Percentiles rank a stretch among this genome's conserved stretches.
Conservation (phyloP, 2,888 invertebrate genomes). For the Bombylius discolor region DNA sequence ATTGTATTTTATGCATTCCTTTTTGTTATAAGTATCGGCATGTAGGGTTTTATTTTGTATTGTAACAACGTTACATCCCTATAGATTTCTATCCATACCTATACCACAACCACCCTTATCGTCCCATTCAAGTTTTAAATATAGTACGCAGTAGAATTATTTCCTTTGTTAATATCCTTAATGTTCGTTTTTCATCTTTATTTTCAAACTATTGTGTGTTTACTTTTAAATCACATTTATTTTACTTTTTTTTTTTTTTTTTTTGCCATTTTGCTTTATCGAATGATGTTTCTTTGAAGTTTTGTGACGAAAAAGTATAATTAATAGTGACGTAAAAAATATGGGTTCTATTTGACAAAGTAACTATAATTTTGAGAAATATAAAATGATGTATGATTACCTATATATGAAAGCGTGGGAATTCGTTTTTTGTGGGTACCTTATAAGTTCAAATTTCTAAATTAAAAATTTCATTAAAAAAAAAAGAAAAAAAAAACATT, state of each 20-base stretch:
- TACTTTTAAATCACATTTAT: background rate
- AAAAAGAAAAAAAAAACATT: too few relatives aligned
- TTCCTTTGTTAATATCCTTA: background rate
- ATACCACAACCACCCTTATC: background rate
- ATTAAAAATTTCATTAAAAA: too few relatives aligned
- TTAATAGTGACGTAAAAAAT: background rate
- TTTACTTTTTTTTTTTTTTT: background rate
- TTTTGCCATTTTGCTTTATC: too few relatives aligned
- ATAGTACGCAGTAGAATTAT: background rate
- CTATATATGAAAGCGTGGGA: too few relatives aligned
- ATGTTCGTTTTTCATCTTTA: background rate
- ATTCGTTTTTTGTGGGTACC: too few relatives aligned
- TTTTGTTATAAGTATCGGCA: too few relatives aligned
- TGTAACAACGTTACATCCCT: background rate
- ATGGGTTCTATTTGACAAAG: background rate
- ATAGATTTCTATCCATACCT: background rate
- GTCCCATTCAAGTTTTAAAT: background rate
- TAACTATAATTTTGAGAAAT: too few relatives aligned
- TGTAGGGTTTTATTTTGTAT: background rate
- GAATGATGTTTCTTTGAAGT: background rate
- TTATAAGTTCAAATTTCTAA: too few relatives aligned
- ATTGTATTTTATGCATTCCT: too few relatives aligned
- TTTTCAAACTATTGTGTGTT: background rate
- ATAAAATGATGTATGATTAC: too few relatives aligned
- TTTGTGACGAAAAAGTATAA: background rate